Base-by-base conservation (phyloP, 2,797 vertebrate species). In the Halcyon smyrnensis region DNA sequence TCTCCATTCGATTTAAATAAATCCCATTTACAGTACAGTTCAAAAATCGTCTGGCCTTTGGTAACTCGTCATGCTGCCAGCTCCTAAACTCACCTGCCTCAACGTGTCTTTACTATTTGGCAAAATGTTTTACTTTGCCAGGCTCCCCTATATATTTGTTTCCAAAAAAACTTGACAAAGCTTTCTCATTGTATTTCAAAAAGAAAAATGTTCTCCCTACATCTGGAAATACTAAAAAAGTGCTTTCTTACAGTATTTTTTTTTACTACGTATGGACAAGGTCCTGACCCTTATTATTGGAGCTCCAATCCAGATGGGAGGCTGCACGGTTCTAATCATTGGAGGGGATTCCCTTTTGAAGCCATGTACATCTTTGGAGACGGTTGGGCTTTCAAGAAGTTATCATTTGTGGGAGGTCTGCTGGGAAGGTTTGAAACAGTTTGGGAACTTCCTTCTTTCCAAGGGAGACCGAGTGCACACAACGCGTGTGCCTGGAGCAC, bases 211-310 rank as follows among this genome's bases (percentile, higher is more conserved):
- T 97, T 97, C 97, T 32, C 6, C 89, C 95, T 97, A 97, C 97
- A 98, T 98, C 98, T 98, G 98, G 97, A 98, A 98, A 97, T 97
- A 97, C 97, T 98, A 97, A 98, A 98, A 97, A 95, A 97, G 91
- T 96, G 95, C 96, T 98, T 97, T 98, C 96, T 97, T 98, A 97
- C 96, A 96, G 97, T 97, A 97, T 96, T 97, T 97, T 97, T 95
- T 95, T 92, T 95, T 87, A 81, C 96, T 97, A 96, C 17, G 96
- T 96, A 98, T 96, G 97, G 97, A 97, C 98, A 97, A 96, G 98
- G 98, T 97, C 97, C 90, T 97, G 98, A 97, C 97, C 98, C 96
- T 97, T 97, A 97, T 98, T 98, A 98, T 95, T 97, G 96, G 90
- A 98, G 95, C 97, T 97, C 60, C 46, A 87, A 97, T 98, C 98